Base-by-base conservation (phyloP, 1,140 invertebrate species). In the Macrobrachium rosenbergii region DNA sequence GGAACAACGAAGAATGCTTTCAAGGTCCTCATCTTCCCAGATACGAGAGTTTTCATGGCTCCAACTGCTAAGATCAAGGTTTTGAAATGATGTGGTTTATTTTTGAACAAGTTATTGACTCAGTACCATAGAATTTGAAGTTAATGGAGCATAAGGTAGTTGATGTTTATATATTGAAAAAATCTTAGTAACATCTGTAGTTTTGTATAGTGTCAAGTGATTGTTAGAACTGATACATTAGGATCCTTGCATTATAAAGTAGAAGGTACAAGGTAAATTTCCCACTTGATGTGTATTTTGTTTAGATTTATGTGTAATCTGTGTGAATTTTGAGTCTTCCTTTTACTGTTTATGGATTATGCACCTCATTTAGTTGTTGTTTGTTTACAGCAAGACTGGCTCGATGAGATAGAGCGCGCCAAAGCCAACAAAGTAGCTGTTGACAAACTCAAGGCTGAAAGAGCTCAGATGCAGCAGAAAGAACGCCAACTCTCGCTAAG, bases 11-110 rank as follows among this genome's bases (percentile, higher is more conserved):
- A 98, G 92, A 95, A 98, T 92, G 96, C 97, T 6, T 98, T 99
- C 90, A 99, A 99, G 92, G 94, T 99, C 1, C 93, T 99, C 82
- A 97, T 97, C 85, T 98, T 98, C 91, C 97, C 98, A 19, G 97
- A 98, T 90, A 97, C 97, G 2, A 95, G 97, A 91, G 95, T 98
- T 64, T 98, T 98, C 92, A 97, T 98, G 90, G 97, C 97, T 90
- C 95, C 96, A 82, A 97, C 95, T 90, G 94, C 95, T 84, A 95
- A 95, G 86, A 95, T 95, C 82, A 98, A 98, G 89, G 52, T 69
- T 23, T 37, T 0, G 63, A 58, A 73, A 45, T n/a, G 28, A 2
- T 7, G 59, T 60, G 16, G 8, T 76, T n/a, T 77, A 45, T 77
- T 2, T 72, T 37, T 72, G 52, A 10, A 52, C 52, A 2, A 52